Evolutionary conservation across 2,797 vertebrate genomes (phyloP), one percentile per base, ranked within the genome.

Genomic region (Malurus leucopterus): DNA sequence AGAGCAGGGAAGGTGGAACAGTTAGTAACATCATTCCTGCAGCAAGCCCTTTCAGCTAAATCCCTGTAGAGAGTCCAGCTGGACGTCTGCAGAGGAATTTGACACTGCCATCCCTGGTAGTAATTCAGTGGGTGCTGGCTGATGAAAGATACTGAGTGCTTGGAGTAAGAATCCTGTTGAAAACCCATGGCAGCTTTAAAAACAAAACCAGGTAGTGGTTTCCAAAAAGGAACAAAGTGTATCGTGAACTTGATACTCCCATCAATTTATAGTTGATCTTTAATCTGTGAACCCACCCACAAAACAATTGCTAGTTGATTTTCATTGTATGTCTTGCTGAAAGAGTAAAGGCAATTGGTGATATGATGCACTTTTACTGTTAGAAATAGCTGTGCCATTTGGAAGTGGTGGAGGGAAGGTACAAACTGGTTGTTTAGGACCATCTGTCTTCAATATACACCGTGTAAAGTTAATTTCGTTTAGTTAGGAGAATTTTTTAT

Each of bases 171-270:
- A 89, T 88, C 89, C 71, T 70, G 72, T 82, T 94, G 91, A 93
- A 92, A 95, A 92, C 27, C n/a, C 50, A 30, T 32, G 44, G 62
- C 87, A 95, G 88, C 89, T 95, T 93, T 80, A 74, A 91, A 92
- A 94, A 86, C 71, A 92, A 95, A 92, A 93, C 17, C 30, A 76
- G 77, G 80, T 82, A 94, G 51, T 16, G 20, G 13, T 62, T 90
- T 92, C 86, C 77, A 84, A 79, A 92, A 84, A 74, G 40, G 58
- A 92, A 57, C 49, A 58, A 82, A 86, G 26, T 43, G n/a, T 72
- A 84, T 36, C 68, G 46, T 61, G 54, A 94, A 95, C 51, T 65
- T 34, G 58, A 91, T 91, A 94, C 71, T 49, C 61, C 21, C 68
- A 46, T 89, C 58, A 85, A 27, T 91, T 86, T 73, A 70, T 30